Percentiles rank a stretch among this genome's conserved stretches.
Conservation (phyloP, 2,113 vertebrate species). For the Orthochromis malagaraziensis region DNA sequence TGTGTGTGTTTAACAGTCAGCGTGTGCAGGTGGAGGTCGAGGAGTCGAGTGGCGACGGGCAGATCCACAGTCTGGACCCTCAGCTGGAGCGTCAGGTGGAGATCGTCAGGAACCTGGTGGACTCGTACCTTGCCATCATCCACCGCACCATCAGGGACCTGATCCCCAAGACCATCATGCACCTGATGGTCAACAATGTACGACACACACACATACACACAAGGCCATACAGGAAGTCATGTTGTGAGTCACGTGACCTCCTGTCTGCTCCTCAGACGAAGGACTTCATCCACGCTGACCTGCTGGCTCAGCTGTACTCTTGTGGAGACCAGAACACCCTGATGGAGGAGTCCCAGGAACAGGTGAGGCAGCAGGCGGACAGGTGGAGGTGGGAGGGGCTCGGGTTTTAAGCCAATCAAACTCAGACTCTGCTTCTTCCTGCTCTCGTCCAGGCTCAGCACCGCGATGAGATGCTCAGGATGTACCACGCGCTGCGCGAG, state of each 20-base stretch:
- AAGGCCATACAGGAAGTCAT: background rate
- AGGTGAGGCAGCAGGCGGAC: constrained; percentile 63
- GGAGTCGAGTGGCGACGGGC: constrained; percentile 82
- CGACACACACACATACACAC: background rate
- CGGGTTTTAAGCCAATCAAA: background rate
- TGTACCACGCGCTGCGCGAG: constrained; percentile 91
- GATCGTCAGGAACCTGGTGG: constrained; percentile 93
- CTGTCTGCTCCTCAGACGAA: constrained; percentile 76
- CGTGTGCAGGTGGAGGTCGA: constrained; percentile 72
- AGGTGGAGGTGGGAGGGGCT: background rate
- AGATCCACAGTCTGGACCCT: constrained; percentile 95
- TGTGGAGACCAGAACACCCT: constrained; percentile 91
- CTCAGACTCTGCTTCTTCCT: background rate
- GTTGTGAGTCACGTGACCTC: background rate
- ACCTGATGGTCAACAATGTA: constrained; percentile 97
- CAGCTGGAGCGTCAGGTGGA: constrained; percentile 96
- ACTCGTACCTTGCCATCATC: constrained; percentile 95
- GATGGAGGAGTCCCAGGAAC: constrained; percentile 92
- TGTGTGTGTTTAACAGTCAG: background rate
- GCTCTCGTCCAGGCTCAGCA: constrained; percentile 72
- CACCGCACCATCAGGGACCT: constrained; percentile 94
- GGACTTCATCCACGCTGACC: constrained; percentile 91
- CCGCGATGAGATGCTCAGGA: constrained; percentile 91
- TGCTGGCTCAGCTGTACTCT: constrained; percentile 91
- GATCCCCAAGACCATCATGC: constrained; percentile 98